Percentiles rank a stretch among this genome's conserved stretches.
Evolutionary conservation across 1,140 invertebrate species (phyloP).

Genomic region (Caenorhabditis latens): DNA sequence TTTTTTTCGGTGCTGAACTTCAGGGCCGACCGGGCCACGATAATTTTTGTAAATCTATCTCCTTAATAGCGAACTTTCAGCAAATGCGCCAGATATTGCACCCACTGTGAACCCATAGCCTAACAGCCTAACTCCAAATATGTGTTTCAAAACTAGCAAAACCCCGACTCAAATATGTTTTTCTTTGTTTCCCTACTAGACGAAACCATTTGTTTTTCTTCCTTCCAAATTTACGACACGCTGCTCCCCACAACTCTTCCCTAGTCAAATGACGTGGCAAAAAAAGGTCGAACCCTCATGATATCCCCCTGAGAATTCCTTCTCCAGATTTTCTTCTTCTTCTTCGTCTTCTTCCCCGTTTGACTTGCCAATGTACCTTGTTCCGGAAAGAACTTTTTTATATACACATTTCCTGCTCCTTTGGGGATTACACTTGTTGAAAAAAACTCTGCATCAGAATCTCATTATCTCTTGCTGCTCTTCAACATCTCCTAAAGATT

Average conservation of each 20-base stretch:
- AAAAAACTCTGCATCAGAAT: conserved; percentile 26
- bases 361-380: neutral
- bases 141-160: no score
- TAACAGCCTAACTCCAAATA: no score
- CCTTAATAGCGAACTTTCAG: no score
- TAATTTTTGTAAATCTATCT: no score
- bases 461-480: conserved; percentile 11
- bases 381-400: conserved; percentile 11
- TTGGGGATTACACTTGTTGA: neutral
- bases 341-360: neutral
- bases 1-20: no score
- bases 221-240: neutral
- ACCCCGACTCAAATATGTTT: no score
- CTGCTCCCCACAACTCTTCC: neutral
- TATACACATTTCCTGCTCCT: neutral
- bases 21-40: no score
- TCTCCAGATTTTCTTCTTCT: neutral
- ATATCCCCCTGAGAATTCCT: conserved; percentile 33
- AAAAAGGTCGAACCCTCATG: conserved; percentile 39
- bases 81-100: no score
- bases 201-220: neutral
- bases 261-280: conserved; percentile 38
- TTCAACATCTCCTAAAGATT: neutral
- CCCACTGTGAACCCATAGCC: no score
- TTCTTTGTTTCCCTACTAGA: no score